Evolutionary conservation across 2,797 vertebrate genomes (phyloP), one percentile per base, ranked within the genome.

Genomic region (Trachops cirrhosus): DNA sequence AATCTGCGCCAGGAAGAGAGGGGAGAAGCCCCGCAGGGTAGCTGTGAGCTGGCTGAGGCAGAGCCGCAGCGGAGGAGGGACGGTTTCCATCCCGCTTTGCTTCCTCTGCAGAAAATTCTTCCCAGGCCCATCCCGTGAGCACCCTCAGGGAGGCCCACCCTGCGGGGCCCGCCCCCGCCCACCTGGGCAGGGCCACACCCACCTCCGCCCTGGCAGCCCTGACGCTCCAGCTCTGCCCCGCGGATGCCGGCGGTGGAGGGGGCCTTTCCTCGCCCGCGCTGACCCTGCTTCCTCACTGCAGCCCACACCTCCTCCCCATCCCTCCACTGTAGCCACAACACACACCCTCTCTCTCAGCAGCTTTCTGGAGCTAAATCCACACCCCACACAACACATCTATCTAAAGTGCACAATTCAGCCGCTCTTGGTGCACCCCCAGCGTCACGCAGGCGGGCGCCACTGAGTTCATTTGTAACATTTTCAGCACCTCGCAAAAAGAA

Each of bases 151-250:
- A 4, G 3, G 34, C 3, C 10, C 64, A 12, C 24, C 6, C n/a
- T 9, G n/a, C 67, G 4, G 0, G 1, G 37, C 44, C 74, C 1
- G 4, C 44, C n/a, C 32, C 0, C 19, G 0, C 21, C 29, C 22
- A n/a, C 21, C 39, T 1, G 3, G n/a, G 16, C 68, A 44, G 9
- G 32, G 1, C n/a, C 46, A 0, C 39, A 32, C 39, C 12, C 21
- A 16, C 37, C 70, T 34, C 85, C 6, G 8, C 29, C 39, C 21
- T 2, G 50, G 12, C 12, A 44, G 68, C 50, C 67, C 21, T 1
- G 10, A 19, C 0, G 2, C 46, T 64, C 44, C 34, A 14, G 5
- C 54, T 41, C 62, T 52, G 57, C 37, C 0, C 5, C 15, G n/a
- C 52, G 41, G 3, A 19, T 0, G 50, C 67, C 4, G 12, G 54